Base-by-base conservation (phyloP, 1,140 invertebrate species). In the Sipha flava region DNA sequence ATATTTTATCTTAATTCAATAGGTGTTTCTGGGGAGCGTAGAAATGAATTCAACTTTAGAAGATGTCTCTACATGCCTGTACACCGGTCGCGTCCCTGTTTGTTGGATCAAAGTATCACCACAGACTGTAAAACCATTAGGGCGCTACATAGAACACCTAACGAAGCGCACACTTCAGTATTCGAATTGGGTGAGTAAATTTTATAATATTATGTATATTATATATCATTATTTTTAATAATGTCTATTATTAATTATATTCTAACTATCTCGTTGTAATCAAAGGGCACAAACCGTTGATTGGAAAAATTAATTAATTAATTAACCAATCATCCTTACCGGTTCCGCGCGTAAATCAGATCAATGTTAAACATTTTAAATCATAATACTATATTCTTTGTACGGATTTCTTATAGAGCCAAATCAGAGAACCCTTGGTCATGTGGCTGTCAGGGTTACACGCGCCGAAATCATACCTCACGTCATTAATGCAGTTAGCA, bases 361-460 rank as follows among this genome's bases (percentile, higher is more conserved):
- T n/a, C n/a, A n/a, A n/a, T n/a, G n/a, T n/a, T 21, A 29, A 4
- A 31, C 16, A 9, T 34, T 18, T 59, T 31, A 34, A 21, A 34
- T n/a, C 3, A 3, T n/a, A n/a, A n/a, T n/a, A n/a, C n/a, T n/a
- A 62, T n/a, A 34, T 18, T 4, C 7, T 37, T 40, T 16, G 5
- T 43, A 43, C 14, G 14, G 0, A 23, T 59, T 26, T 54, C 6
- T 23, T 37, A 2, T 0, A 77, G 73, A 77, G 73, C 34, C 73
- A 86, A 1, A 87, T 88, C 54, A 89, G 89, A 59, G 94, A 96
- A 84, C 94, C 94, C 1, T 84, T 92, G 68, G 94, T 95, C 18
- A 92, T 96, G 83, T 97, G 95, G 95, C 84, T 97, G 81, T 94
- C 95, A 1, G 95, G 95, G 0, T 86, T 96, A n/a, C 94, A 96